Evolutionary conservation across 2,888 invertebrate genomes (phyloP).

Genomic region (Leptopilina drosophilae): DNA sequence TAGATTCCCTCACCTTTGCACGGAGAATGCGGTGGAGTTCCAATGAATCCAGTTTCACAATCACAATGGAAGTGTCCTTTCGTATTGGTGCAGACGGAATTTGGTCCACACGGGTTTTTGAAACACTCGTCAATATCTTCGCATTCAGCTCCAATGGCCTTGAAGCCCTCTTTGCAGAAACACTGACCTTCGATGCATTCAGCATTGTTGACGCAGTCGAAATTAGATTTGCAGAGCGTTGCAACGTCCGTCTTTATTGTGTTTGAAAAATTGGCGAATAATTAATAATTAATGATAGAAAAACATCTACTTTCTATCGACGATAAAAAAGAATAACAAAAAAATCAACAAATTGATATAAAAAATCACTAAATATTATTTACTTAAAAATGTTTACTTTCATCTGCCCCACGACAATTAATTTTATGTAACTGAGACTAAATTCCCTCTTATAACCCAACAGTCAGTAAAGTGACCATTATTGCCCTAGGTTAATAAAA

Average conservation of each 20-base stretch:
- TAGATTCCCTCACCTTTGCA: slow-evolving; percentile 81
- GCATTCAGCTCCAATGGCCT: slow-evolving; percentile 87
- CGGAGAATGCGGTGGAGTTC: slow-evolving; percentile 86
- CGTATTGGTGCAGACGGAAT: slow-evolving; percentile 87
- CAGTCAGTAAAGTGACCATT: no score
- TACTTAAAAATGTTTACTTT: no score
- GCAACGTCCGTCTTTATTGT: slow-evolving; percentile 87
- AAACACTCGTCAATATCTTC: slow-evolving; percentile 90
- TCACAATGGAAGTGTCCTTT: slow-evolving; percentile 89
- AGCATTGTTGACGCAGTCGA: slow-evolving; percentile 94
- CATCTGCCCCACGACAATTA: no score
- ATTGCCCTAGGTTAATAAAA: no score
- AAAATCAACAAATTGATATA: no score
- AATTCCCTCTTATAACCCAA: no score
- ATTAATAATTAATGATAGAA: no score
- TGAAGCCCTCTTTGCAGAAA: slow-evolving; percentile 92
- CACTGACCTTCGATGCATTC: slow-evolving; percentile 93
- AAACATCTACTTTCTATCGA: no score
- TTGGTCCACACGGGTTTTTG: slow-evolving; percentile 84
- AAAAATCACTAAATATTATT: no score
- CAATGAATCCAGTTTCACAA: slow-evolving; percentile 89
- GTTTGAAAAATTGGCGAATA: neutral
- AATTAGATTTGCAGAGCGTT: slow-evolving; percentile 90
- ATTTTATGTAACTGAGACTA: no score
- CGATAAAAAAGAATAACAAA: no score